Conservation (phyloP, 2,888 invertebrate genomes). For the Timema cristinae region DNA sequence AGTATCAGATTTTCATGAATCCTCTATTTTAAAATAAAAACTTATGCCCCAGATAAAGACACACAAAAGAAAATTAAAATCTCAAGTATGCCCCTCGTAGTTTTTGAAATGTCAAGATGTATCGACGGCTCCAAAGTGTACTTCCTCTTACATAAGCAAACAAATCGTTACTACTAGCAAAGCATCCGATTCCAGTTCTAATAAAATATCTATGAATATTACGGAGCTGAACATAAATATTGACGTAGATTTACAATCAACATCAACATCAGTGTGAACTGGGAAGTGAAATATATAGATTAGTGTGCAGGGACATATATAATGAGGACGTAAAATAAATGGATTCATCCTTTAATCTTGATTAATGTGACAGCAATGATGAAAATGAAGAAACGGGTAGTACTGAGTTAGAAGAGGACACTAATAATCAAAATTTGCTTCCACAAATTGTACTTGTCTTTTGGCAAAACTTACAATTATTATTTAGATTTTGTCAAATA, state of each 20-base stretch:
- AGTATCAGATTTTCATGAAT: not conserved
- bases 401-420: not conserved
- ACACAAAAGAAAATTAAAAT: not conserved
- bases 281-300: not conserved
- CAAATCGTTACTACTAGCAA: not conserved
- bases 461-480: constrained; percentile 8
- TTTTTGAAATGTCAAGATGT: not conserved
- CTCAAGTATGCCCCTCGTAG: not conserved
- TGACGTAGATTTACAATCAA: not conserved
- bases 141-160: too few relatives aligned
- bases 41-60: not conserved
- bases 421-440: not conserved
- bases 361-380: not conserved
- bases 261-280: not conserved
- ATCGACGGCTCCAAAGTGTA: too few relatives aligned
- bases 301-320: not conserved
- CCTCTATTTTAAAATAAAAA: not conserved
- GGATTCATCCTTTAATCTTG: not conserved
- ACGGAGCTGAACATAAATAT: too few relatives aligned
- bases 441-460: not conserved
- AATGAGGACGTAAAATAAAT: not conserved
- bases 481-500: constrained; percentile 16
- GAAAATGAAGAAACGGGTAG: not conserved
- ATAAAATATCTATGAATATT: too few relatives aligned
- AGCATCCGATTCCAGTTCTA: not conserved